Conservation (phyloP, 23 tunicate genomes). For the Halocynthia roretzi region DNA sequence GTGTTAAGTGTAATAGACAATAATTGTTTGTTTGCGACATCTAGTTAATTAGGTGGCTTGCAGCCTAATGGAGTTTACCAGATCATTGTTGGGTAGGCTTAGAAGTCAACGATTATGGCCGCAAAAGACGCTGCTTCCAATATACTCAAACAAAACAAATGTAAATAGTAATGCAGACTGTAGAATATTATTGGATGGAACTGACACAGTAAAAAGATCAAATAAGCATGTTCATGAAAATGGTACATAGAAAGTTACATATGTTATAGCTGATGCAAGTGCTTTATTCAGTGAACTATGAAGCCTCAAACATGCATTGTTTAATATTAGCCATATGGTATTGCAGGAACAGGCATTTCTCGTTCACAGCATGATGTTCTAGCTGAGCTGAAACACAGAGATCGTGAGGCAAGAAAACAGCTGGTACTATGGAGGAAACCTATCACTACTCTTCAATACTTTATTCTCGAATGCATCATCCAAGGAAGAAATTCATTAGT, state of each 20-base stretch:
- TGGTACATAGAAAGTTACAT: neutral
- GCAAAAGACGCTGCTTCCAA: too few species aligned
- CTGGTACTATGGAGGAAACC: constrained; percentile 88
- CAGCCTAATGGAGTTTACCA: too few species aligned
- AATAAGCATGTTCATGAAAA: constrained; percentile 15
- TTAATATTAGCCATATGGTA: too few species aligned
- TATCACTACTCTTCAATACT: constrained; percentile 60
- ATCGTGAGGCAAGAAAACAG: constrained; percentile 74
- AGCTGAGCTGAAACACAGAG: constrained; percentile 60
- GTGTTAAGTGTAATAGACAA: too few species aligned
- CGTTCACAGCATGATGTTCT: constrained; percentile 25
- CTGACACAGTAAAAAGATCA: constrained; percentile 20
- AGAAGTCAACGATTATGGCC: too few species aligned
- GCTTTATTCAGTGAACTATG: too few species aligned
- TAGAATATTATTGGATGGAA: constrained; percentile 11
- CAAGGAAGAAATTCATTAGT: constrained; percentile 15
- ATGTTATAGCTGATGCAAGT: too few species aligned
- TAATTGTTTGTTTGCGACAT: too few species aligned
- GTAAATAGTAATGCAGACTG: constrained; percentile 7
- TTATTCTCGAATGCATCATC: constrained; percentile 49
- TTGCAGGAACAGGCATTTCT: constrained; percentile 12
- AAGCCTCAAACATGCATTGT: too few species aligned
- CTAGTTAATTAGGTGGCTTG: too few species aligned
- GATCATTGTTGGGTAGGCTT: too few species aligned
- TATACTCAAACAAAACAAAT: neutral